Evolutionary conservation across 2,888 invertebrate species (phyloP).

Genomic region (Caenorhabditis sp.): DNA sequence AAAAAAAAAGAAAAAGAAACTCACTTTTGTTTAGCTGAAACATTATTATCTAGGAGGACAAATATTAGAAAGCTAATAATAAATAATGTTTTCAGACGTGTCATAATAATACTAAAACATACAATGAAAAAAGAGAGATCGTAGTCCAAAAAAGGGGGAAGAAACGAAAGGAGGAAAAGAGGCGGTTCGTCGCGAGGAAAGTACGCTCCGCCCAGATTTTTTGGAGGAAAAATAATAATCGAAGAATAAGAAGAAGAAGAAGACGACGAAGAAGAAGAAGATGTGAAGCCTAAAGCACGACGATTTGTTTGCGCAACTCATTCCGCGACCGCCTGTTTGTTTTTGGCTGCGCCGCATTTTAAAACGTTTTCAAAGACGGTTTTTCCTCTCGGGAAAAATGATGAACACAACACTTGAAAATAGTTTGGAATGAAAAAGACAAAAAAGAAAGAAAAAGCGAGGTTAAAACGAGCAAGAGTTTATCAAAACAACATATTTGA

Average conservation of each 20-base stretch:
- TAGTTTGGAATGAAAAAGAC: no score
- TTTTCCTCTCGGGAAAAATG: not conserved
- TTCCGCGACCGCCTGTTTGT: slow-evolving; percentile 9
- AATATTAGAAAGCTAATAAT: not conserved
- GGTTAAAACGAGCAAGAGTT: no score
- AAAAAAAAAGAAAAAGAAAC: not conserved
- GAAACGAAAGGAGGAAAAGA: not conserved
- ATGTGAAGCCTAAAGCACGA: not conserved
- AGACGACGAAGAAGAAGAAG: not conserved
- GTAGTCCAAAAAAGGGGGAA: not conserved
- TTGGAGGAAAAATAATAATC: not conserved
- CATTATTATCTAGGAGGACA: not conserved
- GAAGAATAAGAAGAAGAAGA: not conserved
- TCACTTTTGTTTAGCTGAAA: not conserved
- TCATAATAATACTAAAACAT: not conserved
- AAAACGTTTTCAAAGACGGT: not conserved
- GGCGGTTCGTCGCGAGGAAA: not conserved
- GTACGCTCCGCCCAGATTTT: not conserved
- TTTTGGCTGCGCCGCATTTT: not conserved
- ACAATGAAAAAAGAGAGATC: no score
- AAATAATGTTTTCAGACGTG: not conserved
- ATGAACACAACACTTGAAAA: no score
- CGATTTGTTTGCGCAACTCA: not conserved
- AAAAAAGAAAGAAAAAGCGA: no score
- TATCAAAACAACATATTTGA: no score